A percentile compares a stretch with the other conserved stretches of the same genome.
Evolutionary conservation across 2,888 invertebrate genomes (phyloP).

Genomic region (Catonia carolina): DNA sequence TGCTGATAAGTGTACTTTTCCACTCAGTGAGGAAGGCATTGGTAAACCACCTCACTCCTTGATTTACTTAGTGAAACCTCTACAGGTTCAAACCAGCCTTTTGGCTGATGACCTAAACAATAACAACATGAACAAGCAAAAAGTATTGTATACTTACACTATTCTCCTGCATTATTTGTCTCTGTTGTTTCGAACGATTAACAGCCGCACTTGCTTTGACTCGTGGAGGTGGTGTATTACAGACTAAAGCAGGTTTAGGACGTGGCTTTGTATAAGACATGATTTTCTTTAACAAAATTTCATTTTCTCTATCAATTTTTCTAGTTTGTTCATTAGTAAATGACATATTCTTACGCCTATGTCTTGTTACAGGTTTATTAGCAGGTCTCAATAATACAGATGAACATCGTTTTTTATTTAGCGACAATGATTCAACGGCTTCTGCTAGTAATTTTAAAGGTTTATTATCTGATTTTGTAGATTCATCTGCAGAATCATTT

Average conservation of each 20-base stretch:
- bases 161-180: slow-evolving; percentile 31
- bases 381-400: not conserved
- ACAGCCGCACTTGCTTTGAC: slow-evolving; percentile 30
- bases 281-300: slow-evolving; percentile 30
- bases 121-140: too few relatives aligned
- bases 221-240: slow-evolving; percentile 13
- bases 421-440: not conserved
- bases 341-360: slow-evolving; percentile 26
- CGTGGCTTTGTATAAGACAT: slow-evolving; percentile 25
- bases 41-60: too few relatives aligned
- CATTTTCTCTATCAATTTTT: slow-evolving; percentile 30
- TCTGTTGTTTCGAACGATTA: slow-evolving; percentile 28
- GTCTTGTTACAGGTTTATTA: not conserved
- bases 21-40: too few relatives aligned
- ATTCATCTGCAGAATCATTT: not conserved
- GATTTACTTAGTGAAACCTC: too few relatives aligned
- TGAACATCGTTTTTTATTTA: not conserved
- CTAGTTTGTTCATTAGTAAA: slow-evolving; percentile 30
- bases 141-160: slow-evolving; percentile 29
- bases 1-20: too few relatives aligned
- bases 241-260: not conserved
- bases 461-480: not conserved
- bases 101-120: too few relatives aligned
- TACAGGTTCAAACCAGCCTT: too few relatives aligned
- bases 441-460: not conserved